Evolutionary conservation across 2,113 vertebrate species (phyloP), one percentile per base, ranked within the genome.

Genomic region (Ploceus nigricollis): DNA sequence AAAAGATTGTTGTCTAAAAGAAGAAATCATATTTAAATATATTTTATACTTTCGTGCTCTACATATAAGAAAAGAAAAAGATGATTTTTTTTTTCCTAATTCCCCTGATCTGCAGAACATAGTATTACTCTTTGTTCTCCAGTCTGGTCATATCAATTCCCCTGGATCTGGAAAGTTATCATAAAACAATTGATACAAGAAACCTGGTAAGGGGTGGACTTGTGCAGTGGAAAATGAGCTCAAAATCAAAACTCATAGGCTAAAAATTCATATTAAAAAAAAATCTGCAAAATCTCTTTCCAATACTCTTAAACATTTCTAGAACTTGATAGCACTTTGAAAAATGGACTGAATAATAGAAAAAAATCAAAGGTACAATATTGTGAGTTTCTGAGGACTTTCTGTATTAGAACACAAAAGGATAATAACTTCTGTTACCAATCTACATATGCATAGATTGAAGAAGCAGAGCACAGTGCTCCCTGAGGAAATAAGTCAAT

Each of bases 31-130:
- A 4, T 44, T 45, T 12, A 84, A 51, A 53, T 66, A 56, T 47
- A 94, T 94, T 85, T 94, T 25, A n/a, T 77, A 66, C 4, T 84
- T 94, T 71, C 21, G 66, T 69, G 16, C 6, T 54, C 11, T 22
- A 64, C 4, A n/a, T 73, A 16, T 42, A 97, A 66, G 35, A 71
- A n/a, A 82, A 84, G 23, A 54, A 60, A 82, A 88, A 60, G 4
- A 2, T 18, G 4, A 2, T 18, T 0, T 56, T 77, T 63, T 5
- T 58, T 15, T 22, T 9, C 12, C 4, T 65, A 7, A 25, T 44
- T 11, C 13, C 11, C 13, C 28, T 79, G 9, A 13, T 35, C 10
- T 88, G 37, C 53, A 50, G 19, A 82, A 53, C 17, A 42, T 19
- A 53, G 4, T 50, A 66, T 8, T 69, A 27, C 10, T 6, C 12